A percentile compares a stretch with the other conserved stretches of the same genome.
These are phyloP conservation scores for Serrognathus titanus DNA, from an alignment of 2,888 invertebrate genomes.

Conservation along the genomic window DNA sequence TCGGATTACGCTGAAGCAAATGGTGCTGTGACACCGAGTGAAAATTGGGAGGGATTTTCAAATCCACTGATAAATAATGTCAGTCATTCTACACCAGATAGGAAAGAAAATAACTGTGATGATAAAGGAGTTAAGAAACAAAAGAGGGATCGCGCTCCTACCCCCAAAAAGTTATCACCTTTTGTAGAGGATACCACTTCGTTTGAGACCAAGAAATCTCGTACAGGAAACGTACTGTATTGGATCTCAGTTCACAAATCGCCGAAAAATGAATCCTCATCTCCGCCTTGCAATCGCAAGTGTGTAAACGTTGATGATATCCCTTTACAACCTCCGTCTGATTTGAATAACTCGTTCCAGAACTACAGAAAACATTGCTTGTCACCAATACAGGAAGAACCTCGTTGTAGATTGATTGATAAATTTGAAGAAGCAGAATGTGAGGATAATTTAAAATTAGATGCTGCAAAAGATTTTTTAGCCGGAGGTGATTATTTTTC, in stretches of 20 bases:
- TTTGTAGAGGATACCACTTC: constrained; percentile 12
- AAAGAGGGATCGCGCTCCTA: background rate
- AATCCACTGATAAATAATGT: background rate
- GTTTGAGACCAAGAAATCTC: constrained; percentile 20
- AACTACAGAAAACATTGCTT: constrained; percentile 17
- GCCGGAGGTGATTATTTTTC: constrained; percentile 28
- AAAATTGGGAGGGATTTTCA: constrained; percentile 5
- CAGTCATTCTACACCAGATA: constrained; percentile 27
- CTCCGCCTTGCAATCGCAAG: background rate
- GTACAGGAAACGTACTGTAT: constrained; percentile 36
- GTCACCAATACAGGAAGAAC: constrained; percentile 42
- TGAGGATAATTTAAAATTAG: constrained; percentile 8
- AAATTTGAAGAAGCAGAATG: background rate
- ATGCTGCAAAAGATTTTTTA: constrained; percentile 14
- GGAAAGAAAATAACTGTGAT: background rate
- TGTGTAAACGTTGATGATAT: constrained; percentile 42
- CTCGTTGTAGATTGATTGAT: constrained; percentile 30
- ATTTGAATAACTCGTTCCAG: constrained; percentile 18
- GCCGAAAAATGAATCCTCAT: constrained; percentile 11
- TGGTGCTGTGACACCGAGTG: background rate
- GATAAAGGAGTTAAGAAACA: background rate
- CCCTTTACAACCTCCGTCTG: constrained; percentile 38
- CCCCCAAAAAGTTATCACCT: background rate
- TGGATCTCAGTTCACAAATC: constrained; percentile 40
- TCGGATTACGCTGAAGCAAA: constrained; percentile 9